Conservation (phyloP, 2,888 invertebrate species). For the Xanthorhoe designata region DNA sequence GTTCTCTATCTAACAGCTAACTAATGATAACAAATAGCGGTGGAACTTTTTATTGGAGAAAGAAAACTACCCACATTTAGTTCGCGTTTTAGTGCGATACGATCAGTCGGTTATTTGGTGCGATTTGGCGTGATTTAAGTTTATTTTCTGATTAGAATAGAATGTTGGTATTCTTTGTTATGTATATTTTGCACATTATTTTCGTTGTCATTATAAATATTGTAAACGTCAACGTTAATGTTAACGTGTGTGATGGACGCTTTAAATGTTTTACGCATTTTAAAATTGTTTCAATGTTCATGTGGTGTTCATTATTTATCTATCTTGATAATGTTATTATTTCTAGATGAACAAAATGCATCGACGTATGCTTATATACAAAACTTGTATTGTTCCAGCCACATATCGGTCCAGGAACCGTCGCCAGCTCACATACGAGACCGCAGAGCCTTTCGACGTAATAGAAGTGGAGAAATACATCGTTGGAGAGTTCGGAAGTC, state of each 20-base stretch:
- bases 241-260: too few species aligned
- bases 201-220: too few species aligned
- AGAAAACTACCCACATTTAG: neutral
- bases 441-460: conserved; percentile 82
- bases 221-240: too few species aligned
- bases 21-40: conserved; percentile 41
- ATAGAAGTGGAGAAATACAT: conserved; percentile 92
- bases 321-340: too few species aligned
- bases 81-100: neutral
- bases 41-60: conserved; percentile 6
- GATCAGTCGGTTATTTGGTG: neutral
- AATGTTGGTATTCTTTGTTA: neutral
- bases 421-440: conserved; percentile 75
- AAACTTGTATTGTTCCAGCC: conserved; percentile 76
- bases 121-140: neutral
- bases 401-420: conserved; percentile 89
- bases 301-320: too few species aligned
- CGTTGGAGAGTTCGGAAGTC: conserved; percentile 90
- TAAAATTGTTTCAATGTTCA: too few species aligned
- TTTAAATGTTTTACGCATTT: too few species aligned
- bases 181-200: neutral
- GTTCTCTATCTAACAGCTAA: conserved; percentile 34
- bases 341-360: too few species aligned
- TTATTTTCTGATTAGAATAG: neutral
- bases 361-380: neutral